Conservation (phyloP, 2,888 invertebrate genomes). For the Drosophila anomelani region DNA sequence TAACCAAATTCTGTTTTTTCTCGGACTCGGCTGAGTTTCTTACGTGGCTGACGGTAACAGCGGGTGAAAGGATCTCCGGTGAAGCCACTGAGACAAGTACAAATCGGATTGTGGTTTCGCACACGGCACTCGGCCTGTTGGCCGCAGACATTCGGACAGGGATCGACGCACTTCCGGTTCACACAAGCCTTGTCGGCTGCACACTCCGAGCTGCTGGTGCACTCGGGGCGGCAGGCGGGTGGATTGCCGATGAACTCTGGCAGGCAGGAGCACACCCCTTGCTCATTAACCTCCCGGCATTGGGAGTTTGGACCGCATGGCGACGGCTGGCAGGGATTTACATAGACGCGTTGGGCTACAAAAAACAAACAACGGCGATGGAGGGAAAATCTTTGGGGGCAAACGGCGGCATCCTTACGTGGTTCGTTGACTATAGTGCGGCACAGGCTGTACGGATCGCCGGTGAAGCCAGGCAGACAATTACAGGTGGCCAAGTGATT, state of each 20-base stretch:
- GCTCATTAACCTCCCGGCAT: slow-evolving; percentile 89
- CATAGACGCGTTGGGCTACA: slow-evolving; percentile 85
- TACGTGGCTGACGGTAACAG: slow-evolving; percentile 85
- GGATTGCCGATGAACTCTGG: slow-evolving; percentile 88
- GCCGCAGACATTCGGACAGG: slow-evolving; percentile 90
- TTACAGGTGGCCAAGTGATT: slow-evolving; percentile 88
- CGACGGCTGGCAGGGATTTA: slow-evolving; percentile 90
- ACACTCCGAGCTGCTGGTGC: slow-evolving; percentile 90
- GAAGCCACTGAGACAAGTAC: slow-evolving; percentile 88
- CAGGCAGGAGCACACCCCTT: slow-evolving; percentile 90
- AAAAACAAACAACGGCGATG: slow-evolving; percentile 14
- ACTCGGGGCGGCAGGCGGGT: slow-evolving; percentile 89
- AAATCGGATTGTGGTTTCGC: slow-evolving; percentile 90
- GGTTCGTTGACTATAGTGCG: slow-evolving; percentile 83
- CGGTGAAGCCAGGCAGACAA: slow-evolving; percentile 87
- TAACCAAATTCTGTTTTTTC: not conserved
- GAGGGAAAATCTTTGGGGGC: not conserved
- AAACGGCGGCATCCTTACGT: slow-evolving; percentile 83
- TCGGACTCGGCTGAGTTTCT: slow-evolving; percentile 49
- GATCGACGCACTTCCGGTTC: slow-evolving; percentile 89
- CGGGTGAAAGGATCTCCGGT: slow-evolving; percentile 86
- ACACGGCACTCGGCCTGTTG: slow-evolving; percentile 90
- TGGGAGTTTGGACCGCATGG: slow-evolving; percentile 94
- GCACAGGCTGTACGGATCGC: slow-evolving; percentile 89
- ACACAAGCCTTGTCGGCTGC: slow-evolving; percentile 88